These are phyloP conservation scores for Psilanteris sp. DNA, from an alignment of 1,140 invertebrate genomes.

Conservation along the genomic window DNA sequence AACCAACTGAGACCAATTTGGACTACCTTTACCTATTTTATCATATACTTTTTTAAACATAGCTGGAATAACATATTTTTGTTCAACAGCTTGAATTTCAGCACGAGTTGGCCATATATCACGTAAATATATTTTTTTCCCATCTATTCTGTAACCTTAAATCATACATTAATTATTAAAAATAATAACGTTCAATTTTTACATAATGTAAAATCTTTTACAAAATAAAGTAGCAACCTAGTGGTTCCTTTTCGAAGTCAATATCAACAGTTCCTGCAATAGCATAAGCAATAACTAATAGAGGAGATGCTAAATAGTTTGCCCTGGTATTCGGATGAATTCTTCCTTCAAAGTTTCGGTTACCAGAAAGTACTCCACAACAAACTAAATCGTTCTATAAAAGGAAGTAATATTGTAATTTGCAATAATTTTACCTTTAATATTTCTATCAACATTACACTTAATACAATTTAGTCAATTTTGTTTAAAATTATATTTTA, in stretches of 20 bases:
- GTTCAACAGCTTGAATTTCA: slow-evolving; percentile 95
- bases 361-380: slow-evolving; percentile 45
- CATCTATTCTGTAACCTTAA: slow-evolving; percentile 84
- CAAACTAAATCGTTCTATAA: slow-evolving; percentile 90
- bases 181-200: too few species aligned
- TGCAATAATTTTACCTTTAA: too few species aligned
- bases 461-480: too few species aligned
- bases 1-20: slow-evolving; percentile 90
- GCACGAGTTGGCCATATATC: slow-evolving; percentile 97
- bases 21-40: slow-evolving; percentile 91
- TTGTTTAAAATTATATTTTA: too few species aligned
- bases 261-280: slow-evolving; percentile 45
- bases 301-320: slow-evolving; percentile 48
- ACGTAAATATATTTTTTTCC: slow-evolving; percentile 88
- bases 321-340: slow-evolving; percentile 40
- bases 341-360: slow-evolving; percentile 57
- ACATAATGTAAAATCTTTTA: too few species aligned
- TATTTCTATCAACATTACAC: too few species aligned
- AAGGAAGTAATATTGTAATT: too few species aligned
- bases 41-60: slow-evolving; percentile 97
- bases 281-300: slow-evolving; percentile 49
- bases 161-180: not conserved
- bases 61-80: slow-evolving; percentile 94
- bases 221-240: slow-evolving; percentile 22
- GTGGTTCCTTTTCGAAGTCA: slow-evolving; percentile 40